phyloP scores from a whole-genome alignment of 1,140 invertebrate genomes.

The Leptinotarsa defecta region DNA sequence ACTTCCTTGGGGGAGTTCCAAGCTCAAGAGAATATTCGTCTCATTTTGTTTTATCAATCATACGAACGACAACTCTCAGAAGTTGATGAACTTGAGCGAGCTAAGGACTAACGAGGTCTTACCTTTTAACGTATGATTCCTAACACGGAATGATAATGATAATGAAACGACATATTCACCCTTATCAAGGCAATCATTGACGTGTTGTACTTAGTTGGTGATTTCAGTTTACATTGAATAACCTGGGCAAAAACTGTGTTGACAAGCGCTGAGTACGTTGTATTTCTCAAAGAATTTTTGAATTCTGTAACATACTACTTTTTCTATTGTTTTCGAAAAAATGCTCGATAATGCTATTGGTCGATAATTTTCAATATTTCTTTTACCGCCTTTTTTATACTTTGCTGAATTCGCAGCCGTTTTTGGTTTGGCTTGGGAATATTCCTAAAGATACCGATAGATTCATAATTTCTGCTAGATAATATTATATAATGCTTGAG shows the following conservation, averaged over 20 bases:
- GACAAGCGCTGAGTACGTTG: conserved; percentile 9
- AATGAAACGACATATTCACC: background rate
- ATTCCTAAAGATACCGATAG: background rate
- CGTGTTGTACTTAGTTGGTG: background rate
- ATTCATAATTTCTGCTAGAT: conserved; percentile 1
- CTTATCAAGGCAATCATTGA: conserved; percentile 14
- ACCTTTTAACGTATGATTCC: too few relatives aligned
- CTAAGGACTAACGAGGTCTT: too few relatives aligned
- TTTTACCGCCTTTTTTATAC: conserved; percentile 4
- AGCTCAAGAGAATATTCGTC: too few relatives aligned
- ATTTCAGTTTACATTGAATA: conserved; percentile 6
- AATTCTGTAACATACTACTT: conserved; percentile 1
- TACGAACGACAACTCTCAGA: too few relatives aligned
- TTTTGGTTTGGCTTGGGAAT: background rate
- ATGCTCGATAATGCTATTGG: conserved; percentile 14
- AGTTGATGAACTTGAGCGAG: too few relatives aligned
- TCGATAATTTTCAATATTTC: conserved; percentile 1
- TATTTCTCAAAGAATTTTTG: conserved; percentile 22
- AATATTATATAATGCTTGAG: background rate
- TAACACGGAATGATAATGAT: too few relatives aligned
- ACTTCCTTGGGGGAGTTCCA: too few relatives aligned
- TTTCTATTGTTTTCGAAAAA: background rate
- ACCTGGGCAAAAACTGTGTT: background rate
- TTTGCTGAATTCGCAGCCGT: background rate
- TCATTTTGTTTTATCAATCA: too few relatives aligned